Base-by-base conservation (phyloP, 2,797 vertebrate species). In the Phrynocephalus vlangalii region DNA sequence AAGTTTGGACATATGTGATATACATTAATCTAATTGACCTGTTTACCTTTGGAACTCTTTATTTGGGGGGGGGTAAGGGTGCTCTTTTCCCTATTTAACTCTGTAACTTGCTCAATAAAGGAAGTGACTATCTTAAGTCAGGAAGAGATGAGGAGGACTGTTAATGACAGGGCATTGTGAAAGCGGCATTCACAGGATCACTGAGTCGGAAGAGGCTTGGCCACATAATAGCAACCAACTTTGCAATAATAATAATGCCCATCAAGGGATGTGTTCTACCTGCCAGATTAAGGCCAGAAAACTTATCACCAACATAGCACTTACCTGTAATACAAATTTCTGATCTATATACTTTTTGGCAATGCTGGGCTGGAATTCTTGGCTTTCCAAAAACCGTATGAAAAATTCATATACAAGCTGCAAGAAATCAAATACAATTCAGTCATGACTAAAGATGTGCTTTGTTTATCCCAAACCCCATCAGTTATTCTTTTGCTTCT, bases 301-400 rank as follows among this genome's bases (percentile, higher is more conserved):
- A 63, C 44, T 78, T n/a, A 26, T 28, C 44, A n/a, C 0, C 48
- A 68, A 11, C 33, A 63, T 77, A 20, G 13, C 76, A 86, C 98
- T 97, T 97, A 99, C 99, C 99, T 99, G 99, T 97, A 99, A 98
- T 97, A 99, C 98, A 97, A 99, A 99, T 97, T 99, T 99, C 97
- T 99, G 99, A 98, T 99, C 99, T 98, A 99, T 99, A 96, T 99
- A 99, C 96, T 99, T 99, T 99, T 99, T 99, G 98, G 99, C 99
- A 98, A 99, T 98, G 98, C 98, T 99, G 97, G 99, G 98, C 96
- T 99, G 99, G 97, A 99, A 99, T 97, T 99, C 99, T 98, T 99
- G 99, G 97, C 98, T 99, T 98, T 99, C 99, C 98, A 99, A 97
- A 97, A 99, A 99, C 90, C 99, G 98, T 96, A 99, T 99, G 98